Evolutionary conservation across 2,113 vertebrate species (phyloP), one percentile per base, ranked within the genome.

Genomic region (Corythornis cristatus): DNA sequence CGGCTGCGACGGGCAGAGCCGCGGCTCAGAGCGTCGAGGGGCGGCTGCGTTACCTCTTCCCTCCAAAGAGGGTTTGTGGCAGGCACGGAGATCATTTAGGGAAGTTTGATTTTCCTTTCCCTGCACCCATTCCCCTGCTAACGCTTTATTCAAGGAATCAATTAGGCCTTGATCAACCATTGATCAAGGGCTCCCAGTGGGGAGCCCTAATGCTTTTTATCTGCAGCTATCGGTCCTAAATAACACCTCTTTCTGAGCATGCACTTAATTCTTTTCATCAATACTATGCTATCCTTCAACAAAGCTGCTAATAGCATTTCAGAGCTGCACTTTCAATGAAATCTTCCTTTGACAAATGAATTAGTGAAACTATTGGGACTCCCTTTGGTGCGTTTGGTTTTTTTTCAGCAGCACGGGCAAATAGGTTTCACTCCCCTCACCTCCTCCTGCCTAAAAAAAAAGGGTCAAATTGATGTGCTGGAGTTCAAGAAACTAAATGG

Each of bases 181-280:
- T 85, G 93, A 96, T 95, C 64, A 76, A 33, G 50, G 61, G 84
- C 9, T 91, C 87, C 85, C 93, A 82, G 0, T 20, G 75, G 85
- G 84, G 35, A 94, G 50, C 29, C 15, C 15, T 96, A 94, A 96
- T 88, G 93, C 90, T 91, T 95, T 96, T 94, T 78, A 95, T 88
- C 91, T 83, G 80, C 83, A 48, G 76, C 76, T 95, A 87, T 43
- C 25, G 4, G 86, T 96, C 86, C 91, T 83, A 73, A 86, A 46
- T 87, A 93, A 95, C 73, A 90, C 77, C 74, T 83, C 45, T 67
- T 93, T 93, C 78, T 95, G 72, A 70, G 93, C 35, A 61, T 53
- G 86, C 81, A 93, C 86, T 96, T 95, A 79, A 92, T 93, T 96
- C 70, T 93, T 89, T 76, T 79, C 87, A 78, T 90, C 93, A 76